phyloP scores from a whole-genome alignment of 2,888 invertebrate species.

The Drosophila merina region DNA sequence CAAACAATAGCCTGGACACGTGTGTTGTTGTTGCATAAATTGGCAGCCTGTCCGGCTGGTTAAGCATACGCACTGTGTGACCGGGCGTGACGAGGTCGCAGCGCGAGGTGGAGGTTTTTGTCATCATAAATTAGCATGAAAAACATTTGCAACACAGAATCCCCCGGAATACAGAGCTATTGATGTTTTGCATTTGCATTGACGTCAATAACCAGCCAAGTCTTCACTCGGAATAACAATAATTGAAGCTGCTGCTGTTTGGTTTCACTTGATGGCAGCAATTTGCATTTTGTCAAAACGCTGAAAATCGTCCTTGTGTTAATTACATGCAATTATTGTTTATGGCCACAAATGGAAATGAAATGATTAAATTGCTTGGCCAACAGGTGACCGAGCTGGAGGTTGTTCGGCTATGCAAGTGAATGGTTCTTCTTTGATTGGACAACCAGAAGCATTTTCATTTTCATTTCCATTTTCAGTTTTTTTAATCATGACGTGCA shows the following conservation, averaged over 20 bases:
- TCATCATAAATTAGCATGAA: constrained; percentile 31
- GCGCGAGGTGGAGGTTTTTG: constrained; percentile 9
- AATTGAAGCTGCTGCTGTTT: constrained; percentile 3
- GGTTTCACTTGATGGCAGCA: constrained; percentile 3
- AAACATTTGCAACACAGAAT: constrained; percentile 42
- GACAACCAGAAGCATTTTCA: constrained; percentile 22
- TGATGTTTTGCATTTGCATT: constrained; percentile 29
- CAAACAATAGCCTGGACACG: constrained; percentile 5
- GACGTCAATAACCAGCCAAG: constrained; percentile 27
- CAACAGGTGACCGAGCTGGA: constrained; percentile 11
- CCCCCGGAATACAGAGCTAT: constrained; percentile 10
- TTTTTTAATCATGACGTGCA: constrained; percentile 24
- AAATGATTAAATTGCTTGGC: constrained; percentile 45
- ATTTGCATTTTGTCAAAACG: constrained; percentile 18
- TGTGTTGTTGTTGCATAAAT: constrained; percentile 27
- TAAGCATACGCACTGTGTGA: constrained; percentile 71
- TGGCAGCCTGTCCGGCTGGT: constrained; percentile 43
- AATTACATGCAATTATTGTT: constrained; percentile 43
- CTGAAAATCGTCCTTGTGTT: constrained; percentile 20
- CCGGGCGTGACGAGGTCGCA: constrained; percentile 44
- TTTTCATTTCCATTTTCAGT: constrained; percentile 4
- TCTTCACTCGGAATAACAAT: constrained; percentile 4
- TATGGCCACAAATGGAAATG: constrained; percentile 33
- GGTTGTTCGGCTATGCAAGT: neutral
- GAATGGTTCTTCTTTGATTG: constrained; percentile 32